phyloP scores from a whole-genome alignment of 2,797 vertebrate genomes.

The Chaenodraco wilsoni region DNA sequence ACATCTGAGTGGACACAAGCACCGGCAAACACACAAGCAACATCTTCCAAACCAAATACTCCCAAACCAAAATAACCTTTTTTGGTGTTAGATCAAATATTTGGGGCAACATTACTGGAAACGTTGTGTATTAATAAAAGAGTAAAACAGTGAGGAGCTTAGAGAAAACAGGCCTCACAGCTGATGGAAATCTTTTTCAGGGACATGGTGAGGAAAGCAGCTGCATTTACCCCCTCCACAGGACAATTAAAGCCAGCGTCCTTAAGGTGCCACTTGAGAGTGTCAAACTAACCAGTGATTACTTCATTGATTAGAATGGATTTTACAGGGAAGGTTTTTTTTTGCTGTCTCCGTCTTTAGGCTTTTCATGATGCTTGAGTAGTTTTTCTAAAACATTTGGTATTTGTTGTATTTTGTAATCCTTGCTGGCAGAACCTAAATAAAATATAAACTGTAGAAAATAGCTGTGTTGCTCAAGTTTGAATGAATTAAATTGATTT shows the following conservation, averaged over 20 bases:
- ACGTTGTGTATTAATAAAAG: too few relatives aligned
- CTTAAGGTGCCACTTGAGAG: conserved; percentile 47
- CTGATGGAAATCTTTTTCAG: conserved; percentile 54
- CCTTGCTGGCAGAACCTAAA: conserved; percentile 20
- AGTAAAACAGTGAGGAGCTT: conserved; percentile 21
- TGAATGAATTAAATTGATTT: neutral
- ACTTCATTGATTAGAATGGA: conserved; percentile 52
- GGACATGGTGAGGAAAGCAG: conserved; percentile 40
- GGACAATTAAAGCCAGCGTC: conserved; percentile 51
- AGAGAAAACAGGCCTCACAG: conserved; percentile 21
- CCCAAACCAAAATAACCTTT: neutral
- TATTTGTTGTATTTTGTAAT: conserved; percentile 42
- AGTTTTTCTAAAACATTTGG: conserved; percentile 22
- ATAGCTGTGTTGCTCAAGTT: neutral
- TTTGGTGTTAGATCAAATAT: conserved; percentile 1
- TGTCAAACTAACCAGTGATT: conserved; percentile 37
- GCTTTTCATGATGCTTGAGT: conserved; percentile 35
- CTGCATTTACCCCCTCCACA: conserved; percentile 18
- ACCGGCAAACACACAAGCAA: neutral
- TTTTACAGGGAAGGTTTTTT: conserved; percentile 42
- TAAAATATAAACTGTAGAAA: conserved; percentile 21
- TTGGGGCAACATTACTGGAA: neutral
- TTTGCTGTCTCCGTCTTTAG: conserved; percentile 27
- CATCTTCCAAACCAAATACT: neutral
- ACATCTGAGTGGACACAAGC: neutral